Base-by-base conservation (phyloP, 2,113 vertebrate species). In the Oryzias celebensis region DNA sequence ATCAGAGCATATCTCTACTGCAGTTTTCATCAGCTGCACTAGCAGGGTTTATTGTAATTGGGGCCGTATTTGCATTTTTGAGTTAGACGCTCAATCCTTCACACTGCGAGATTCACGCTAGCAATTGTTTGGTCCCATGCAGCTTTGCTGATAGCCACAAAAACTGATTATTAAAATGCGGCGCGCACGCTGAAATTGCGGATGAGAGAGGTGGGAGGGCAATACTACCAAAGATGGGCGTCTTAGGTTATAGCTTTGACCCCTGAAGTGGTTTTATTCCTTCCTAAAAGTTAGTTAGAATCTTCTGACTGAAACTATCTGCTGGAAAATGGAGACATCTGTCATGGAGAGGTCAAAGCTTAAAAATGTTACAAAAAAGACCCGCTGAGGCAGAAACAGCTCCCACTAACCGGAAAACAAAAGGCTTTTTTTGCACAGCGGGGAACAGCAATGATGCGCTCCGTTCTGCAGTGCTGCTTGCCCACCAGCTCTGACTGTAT, bases 31-130 rank as follows among this genome's bases (percentile, higher is more conserved):
- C 65, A 63, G 4, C 44, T 24, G 65, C 24, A 75, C 71, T 67
- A 14, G 68, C 68, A 63, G 76, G 61, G 65, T 71, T 76, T 65
- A 65, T 81, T 68, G 75, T 81, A 88, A 85, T 88, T 83, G 79
- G 61, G 51, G 84, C 74, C 68, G 62, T 48, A 85, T 65, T 52
- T 72, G 68, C 66, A 76, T 85, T 85, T 64, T 43, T 16, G 59
- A 68, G 82, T 71, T 14, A 65, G 50, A 52, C 6, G 7, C 57
- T 78, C 60, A 68, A 56, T 59, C 66, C 58, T 66, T 77, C 64
- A 73, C 36, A 50, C 69, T 42, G 22, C 47, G 26, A 52, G 76
- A 76, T 52, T 61, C 52, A 69, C 23, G 53, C 46, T 64, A 75
- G 48, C 49, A 65, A 65, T 75, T 55, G 62, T 82, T 75, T 56